Conservation (phyloP, 2,797 vertebrate genomes). For the Monodelphis domestica region DNA sequence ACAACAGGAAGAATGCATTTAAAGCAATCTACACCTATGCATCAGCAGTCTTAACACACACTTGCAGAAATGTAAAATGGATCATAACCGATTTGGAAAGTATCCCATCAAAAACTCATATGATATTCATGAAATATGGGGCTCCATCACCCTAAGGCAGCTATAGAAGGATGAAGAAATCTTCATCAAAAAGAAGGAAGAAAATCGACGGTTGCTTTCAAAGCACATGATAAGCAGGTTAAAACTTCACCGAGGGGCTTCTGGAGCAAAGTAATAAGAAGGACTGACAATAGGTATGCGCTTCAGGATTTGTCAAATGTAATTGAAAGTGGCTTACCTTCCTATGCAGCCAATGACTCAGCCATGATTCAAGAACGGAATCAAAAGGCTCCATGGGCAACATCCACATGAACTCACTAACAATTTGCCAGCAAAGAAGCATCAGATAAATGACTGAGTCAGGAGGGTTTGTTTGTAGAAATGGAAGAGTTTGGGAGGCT, state of each 20-base stretch:
- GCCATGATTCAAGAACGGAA: neutral
- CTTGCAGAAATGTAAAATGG: neutral
- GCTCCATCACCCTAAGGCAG: neutral
- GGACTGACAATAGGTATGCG: neutral
- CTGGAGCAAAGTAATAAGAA: neutral
- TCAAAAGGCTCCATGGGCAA: neutral
- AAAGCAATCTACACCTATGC: neutral
- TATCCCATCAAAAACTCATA: neutral
- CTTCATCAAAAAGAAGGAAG: neutral
- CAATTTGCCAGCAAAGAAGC: neutral
- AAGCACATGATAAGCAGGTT: neutral
- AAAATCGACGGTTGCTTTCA: neutral
- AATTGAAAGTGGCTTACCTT: neutral
- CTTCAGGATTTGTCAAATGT: neutral
- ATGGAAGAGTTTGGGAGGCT: neutral
- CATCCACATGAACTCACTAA: neutral
- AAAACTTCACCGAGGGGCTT: neutral
- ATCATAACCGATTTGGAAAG: neutral
- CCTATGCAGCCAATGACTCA: neutral
- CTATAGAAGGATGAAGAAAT: neutral
- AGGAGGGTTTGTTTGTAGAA: neutral
- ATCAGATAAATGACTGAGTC: neutral
- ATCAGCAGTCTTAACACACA: neutral
- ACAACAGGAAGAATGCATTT: neutral
- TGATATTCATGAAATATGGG: neutral